These are phyloP conservation scores for Mola mola DNA, from an alignment of 2,113 vertebrate genomes.

Conservation along the genomic window DNA sequence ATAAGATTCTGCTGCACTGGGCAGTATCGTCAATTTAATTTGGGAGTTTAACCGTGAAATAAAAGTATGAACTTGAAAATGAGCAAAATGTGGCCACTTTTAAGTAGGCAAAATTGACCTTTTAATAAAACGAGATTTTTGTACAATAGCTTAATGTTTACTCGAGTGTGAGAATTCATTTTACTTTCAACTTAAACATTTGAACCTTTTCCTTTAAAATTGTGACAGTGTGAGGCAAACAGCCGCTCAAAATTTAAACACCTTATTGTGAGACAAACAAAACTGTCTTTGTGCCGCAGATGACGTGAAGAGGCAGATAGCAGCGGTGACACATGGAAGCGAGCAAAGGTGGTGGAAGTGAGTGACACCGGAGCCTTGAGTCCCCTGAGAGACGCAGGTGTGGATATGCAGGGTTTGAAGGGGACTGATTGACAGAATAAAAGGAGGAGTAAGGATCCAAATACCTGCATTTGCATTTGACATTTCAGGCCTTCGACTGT, in stretches of 20 bases:
- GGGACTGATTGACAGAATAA: constrained; percentile 43
- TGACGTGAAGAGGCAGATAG: constrained; percentile 30
- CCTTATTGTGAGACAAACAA: constrained; percentile 53
- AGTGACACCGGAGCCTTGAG: constrained; percentile 48
- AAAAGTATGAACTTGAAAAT: too few relatives aligned
- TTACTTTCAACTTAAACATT: too few relatives aligned
- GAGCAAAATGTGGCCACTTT: too few relatives aligned
- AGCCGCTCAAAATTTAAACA: constrained; percentile 34
- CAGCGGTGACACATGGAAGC: constrained; percentile 15
- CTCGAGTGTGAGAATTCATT: too few relatives aligned
- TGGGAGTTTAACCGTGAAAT: too few relatives aligned
- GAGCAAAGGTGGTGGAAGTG: constrained; percentile 35
- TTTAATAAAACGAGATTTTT: too few relatives aligned
- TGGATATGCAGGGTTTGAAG: constrained; percentile 11
- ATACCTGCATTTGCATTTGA: constrained; percentile 69
- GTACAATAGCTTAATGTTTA: too few relatives aligned
- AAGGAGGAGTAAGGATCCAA: constrained; percentile 21
- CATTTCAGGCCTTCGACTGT: constrained; percentile 54
- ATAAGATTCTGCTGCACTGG: too few relatives aligned
- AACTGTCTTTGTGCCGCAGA: constrained; percentile 49
- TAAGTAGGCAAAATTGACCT: too few relatives aligned
- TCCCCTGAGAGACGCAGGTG: constrained; percentile 46
- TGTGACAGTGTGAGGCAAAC: too few relatives aligned
- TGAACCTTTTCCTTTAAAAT: too few relatives aligned
- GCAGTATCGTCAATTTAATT: too few relatives aligned